Percentiles rank a stretch among this genome's conserved stretches.
These are phyloP conservation scores for Phrixothrix hirtus DNA, from an alignment of 2,888 invertebrate species.

Conservation along the genomic window DNA sequence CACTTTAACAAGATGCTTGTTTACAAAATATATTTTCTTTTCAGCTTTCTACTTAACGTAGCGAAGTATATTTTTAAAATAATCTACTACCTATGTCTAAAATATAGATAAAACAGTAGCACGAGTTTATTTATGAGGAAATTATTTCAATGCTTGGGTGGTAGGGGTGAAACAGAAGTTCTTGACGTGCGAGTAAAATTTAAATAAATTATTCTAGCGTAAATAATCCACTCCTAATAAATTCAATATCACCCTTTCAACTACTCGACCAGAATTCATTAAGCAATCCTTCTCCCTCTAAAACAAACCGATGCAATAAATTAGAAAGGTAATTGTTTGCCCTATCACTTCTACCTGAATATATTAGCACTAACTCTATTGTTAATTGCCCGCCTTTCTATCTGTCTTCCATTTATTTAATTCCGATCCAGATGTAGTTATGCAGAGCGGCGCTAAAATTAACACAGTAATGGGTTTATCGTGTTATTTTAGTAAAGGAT, in stretches of 20 bases:
- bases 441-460: slow-evolving; percentile 31
- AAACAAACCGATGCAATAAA: slow-evolving; percentile 45
- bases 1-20: no score
- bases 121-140: no score
- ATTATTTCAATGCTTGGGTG: no score
- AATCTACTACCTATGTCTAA: no score
- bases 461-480: slow-evolving; percentile 29
- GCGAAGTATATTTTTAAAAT: no score
- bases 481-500: slow-evolving; percentile 27
- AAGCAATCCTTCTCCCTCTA: slow-evolving; percentile 43
- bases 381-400: slow-evolving; percentile 40
- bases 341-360: slow-evolving; percentile 46
- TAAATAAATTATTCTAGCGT: slow-evolving; percentile 31
- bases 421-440: slow-evolving; percentile 26
- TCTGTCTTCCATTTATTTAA: slow-evolving; percentile 36
- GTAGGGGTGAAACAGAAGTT: no score
- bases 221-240: slow-evolving; percentile 44
- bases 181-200: no score
- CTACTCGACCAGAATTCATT: slow-evolving; percentile 44
- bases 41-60: no score
- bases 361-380: slow-evolving; percentile 43
- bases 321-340: slow-evolving; percentile 46
- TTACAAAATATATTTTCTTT: slow-evolving; percentile 16
- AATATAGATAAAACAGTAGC: no score
- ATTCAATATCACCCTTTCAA: slow-evolving; percentile 45